These are phyloP conservation scores for Aptenodytes patagonicus DNA, from an alignment of 2,113 vertebrate species.

Conservation along the genomic window DNA sequence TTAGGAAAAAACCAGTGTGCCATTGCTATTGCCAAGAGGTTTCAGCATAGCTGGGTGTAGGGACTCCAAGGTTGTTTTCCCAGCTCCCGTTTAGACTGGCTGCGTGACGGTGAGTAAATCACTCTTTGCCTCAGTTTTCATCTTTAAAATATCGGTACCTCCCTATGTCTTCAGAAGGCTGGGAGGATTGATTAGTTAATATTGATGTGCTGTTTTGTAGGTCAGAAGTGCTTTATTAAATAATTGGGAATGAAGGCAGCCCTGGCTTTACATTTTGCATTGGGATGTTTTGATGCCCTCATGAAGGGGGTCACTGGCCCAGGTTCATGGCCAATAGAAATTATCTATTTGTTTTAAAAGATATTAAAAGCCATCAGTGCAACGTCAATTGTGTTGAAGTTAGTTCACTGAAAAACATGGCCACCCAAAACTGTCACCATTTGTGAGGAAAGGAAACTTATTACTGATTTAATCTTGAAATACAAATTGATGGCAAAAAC, in stretches of 20 bases:
- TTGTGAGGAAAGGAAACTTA: background rate
- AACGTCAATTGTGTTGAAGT: rapidly evolving
- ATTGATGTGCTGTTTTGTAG: background rate
- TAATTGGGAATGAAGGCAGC: background rate
- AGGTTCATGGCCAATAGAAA: background rate
- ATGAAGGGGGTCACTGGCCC: background rate
- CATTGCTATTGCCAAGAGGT: background rate
- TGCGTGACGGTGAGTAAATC: background rate
- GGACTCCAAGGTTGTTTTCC: background rate
- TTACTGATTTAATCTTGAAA: background rate
- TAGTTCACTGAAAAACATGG: background rate
- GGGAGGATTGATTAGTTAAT: background rate
- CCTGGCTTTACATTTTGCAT: background rate
- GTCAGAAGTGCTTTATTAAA: background rate
- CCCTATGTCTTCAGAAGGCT: background rate
- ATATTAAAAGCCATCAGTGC: background rate
- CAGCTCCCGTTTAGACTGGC: rapidly evolving
- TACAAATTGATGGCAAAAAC: background rate
- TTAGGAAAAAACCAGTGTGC: background rate
- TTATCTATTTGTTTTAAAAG: background rate
- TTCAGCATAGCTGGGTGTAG: background rate
- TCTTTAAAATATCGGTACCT: background rate
- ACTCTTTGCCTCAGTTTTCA: background rate
- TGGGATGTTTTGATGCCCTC: background rate
- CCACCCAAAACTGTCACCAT: rapidly evolving